phyloP scores from a whole-genome alignment of 2,888 invertebrate species.

The Athalia cordata region DNA sequence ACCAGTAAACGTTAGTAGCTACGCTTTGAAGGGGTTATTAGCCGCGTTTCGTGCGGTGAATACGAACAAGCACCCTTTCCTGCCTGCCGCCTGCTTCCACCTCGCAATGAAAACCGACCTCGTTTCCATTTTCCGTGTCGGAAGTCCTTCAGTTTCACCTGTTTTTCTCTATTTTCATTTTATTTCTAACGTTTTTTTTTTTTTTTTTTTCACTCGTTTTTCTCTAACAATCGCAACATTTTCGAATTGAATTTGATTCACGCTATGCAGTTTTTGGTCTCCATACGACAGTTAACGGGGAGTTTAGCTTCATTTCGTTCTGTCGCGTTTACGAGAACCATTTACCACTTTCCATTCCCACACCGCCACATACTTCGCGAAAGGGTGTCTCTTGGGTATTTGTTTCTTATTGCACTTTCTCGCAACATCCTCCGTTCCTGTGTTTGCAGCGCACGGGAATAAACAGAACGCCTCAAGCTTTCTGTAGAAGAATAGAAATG shows the following conservation, averaged over 20 bases:
- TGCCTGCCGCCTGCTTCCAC: neutral
- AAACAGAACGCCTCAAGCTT: constrained; percentile 14
- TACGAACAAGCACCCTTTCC: constrained; percentile 64
- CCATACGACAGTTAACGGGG: constrained; percentile 50
- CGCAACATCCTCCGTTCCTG: neutral
- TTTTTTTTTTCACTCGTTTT: neutral
- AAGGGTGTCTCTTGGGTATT: constrained; percentile 28
- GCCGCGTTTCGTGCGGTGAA: constrained; percentile 63
- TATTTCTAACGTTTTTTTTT: neutral
- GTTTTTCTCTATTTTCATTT: no score
- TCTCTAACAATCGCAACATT: neutral
- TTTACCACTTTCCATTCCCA: constrained; percentile 26
- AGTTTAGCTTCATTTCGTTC: constrained; percentile 30
- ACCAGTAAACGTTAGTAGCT: constrained; percentile 65
- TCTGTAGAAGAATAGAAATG: neutral
- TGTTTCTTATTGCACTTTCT: constrained; percentile 4
- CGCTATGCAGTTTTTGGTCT: constrained; percentile 8
- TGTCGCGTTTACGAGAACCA: constrained; percentile 33
- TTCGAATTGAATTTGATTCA: constrained; percentile 9
- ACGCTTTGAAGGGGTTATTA: constrained; percentile 64
- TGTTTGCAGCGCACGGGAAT: neutral
- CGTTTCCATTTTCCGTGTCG: constrained; percentile 4
- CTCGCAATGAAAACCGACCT: constrained; percentile 16
- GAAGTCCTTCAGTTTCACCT: neutral
- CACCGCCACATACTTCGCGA: neutral